Evolutionary conservation across 92 coral and sea anemone species (phyloP).

Genomic region (Parazoanthus atlanticus): DNA sequence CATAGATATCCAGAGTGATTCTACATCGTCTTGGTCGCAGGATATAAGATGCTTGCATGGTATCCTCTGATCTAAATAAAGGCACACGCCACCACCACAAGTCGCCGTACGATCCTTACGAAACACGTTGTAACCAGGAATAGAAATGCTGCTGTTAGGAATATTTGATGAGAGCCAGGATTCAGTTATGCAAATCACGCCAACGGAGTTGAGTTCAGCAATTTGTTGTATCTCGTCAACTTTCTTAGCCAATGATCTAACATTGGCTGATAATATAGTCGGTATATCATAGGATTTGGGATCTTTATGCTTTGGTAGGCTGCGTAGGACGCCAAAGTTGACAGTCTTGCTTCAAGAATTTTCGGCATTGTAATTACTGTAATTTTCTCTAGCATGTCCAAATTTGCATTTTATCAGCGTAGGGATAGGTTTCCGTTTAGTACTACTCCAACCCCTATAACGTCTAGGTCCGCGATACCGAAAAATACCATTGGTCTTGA

Average conservation of each 20-base stretch:
- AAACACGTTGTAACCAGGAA: slow-evolving; percentile 17
- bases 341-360: no score
- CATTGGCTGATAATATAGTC: slow-evolving; percentile 17
- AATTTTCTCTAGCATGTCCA: no score
- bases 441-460: no score
- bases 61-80: slow-evolving; percentile 35
- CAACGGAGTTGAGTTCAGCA: slow-evolving; percentile 28
- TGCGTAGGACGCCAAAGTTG: no score
- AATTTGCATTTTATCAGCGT: no score
- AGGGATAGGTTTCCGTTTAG: no score
- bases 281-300: not conserved
- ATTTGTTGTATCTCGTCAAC: slow-evolving; percentile 30
- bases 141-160: slow-evolving; percentile 24
- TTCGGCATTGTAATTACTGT: no score
- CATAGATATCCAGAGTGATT: slow-evolving; percentile 49
- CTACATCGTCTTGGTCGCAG: slow-evolving; percentile 42
- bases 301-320: no score
- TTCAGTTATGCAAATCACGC: not conserved
- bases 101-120: not conserved
- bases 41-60: slow-evolving; percentile 38
- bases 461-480: no score
- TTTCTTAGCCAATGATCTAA: slow-evolving; percentile 25
- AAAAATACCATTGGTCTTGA: no score
- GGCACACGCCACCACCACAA: slow-evolving; percentile 27
- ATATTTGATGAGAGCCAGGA: not conserved